These are phyloP conservation scores for Mirounga angustirostris DNA, from an alignment of 2,113 vertebrate species.

Conservation along the genomic window DNA sequence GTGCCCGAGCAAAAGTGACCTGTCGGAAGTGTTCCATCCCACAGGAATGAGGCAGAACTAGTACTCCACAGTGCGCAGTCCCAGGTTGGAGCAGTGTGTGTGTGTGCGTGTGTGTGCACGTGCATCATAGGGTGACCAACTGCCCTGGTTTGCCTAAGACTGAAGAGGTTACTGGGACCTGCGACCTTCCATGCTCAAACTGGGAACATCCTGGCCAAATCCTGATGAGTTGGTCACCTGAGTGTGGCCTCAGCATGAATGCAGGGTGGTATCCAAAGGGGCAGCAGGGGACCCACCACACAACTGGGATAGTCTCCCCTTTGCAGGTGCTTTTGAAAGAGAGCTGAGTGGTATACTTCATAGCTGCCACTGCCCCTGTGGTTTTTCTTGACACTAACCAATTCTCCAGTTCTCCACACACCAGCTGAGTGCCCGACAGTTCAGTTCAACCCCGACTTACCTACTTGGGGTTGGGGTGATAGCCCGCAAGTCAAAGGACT, in stretches of 20 bases:
- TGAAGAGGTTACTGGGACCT: neutral
- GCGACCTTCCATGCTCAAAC: neutral
- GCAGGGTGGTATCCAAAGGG: neutral
- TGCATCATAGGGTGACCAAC: neutral
- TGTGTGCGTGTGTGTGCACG: neutral
- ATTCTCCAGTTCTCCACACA: neutral
- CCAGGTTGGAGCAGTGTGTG: neutral
- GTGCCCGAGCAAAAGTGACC: neutral
- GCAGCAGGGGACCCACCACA: neutral
- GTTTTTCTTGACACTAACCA: neutral
- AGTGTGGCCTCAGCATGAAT: neutral
- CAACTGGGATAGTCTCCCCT: neutral
- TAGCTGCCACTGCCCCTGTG: neutral
- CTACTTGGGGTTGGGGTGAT: neutral
- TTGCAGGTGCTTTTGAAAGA: neutral
- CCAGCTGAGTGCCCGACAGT: fast-evolving
- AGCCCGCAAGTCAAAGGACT: neutral
- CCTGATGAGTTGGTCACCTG: neutral
- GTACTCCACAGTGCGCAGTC: neutral
- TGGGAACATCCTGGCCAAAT: neutral
- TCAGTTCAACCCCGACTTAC: neutral
- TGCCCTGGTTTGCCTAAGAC: neutral
- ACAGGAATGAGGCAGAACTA: neutral
- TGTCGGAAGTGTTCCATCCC: neutral
- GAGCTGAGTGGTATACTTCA: neutral